Conservation (phyloP, 2,888 invertebrate species). For the Pediacus dermestoides region DNA sequence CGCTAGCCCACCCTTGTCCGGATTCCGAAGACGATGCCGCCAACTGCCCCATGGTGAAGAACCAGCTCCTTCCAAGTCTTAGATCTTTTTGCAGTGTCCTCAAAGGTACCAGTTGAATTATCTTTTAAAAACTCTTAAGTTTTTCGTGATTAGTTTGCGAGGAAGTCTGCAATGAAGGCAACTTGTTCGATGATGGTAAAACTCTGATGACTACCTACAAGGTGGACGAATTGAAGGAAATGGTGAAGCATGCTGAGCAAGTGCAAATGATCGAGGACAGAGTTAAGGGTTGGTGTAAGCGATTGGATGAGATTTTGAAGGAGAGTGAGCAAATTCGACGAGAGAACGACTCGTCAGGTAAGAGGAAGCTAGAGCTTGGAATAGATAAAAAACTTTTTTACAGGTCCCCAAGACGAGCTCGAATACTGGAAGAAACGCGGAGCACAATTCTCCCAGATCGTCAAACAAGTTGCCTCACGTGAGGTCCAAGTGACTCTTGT, state of each 20-base stretch:
- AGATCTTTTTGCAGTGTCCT: slow-evolving; percentile 87
- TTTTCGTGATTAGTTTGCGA: slow-evolving; percentile 76
- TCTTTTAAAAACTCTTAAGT: slow-evolving; percentile 3
- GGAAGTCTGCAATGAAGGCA: slow-evolving; percentile 75
- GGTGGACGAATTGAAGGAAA: slow-evolving; percentile 66
- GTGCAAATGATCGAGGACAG: slow-evolving; percentile 67
- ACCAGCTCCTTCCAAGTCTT: slow-evolving; percentile 75
- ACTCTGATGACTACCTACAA: slow-evolving; percentile 55
- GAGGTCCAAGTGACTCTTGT: slow-evolving; percentile 76
- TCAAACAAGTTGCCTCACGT: slow-evolving; percentile 68
- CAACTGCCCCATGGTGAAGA: slow-evolving; percentile 76
- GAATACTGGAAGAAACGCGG: slow-evolving; percentile 96
- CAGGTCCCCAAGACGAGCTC: slow-evolving; percentile 89
- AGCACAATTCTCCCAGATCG: slow-evolving; percentile 86
- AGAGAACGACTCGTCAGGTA: slow-evolving; percentile 86
- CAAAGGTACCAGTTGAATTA: slow-evolving; percentile 59
- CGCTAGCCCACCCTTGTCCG: slow-evolving; percentile 73
- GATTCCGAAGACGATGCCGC: slow-evolving; percentile 80
- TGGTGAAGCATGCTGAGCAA: slow-evolving; percentile 65
- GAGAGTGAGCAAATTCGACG: slow-evolving; percentile 89
- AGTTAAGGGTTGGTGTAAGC: slow-evolving; percentile 75
- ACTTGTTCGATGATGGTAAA: slow-evolving; percentile 73
- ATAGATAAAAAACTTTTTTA: slow-evolving; percentile 20
- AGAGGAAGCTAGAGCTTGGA: slow-evolving; percentile 34
- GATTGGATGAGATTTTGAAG: slow-evolving; percentile 76